Conservation (phyloP, 2,797 vertebrate genomes). For the Hozukius guyotensis region DNA sequence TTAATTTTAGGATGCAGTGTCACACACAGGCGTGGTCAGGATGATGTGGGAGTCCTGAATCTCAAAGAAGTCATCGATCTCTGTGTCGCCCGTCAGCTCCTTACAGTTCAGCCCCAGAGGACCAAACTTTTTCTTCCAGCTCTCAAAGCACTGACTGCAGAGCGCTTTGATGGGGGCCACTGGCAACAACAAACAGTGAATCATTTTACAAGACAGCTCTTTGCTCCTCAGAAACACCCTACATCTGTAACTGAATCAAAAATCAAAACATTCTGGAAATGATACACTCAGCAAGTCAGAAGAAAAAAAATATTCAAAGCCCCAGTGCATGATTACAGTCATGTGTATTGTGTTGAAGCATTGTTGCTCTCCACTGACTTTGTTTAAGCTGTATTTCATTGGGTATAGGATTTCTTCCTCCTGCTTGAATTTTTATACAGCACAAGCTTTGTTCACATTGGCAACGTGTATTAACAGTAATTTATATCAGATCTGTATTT, state of each 20-base stretch:
- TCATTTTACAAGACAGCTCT: not conserved
- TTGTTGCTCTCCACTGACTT: not conserved
- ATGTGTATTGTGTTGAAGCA: constrained; percentile 1
- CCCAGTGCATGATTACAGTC: not conserved
- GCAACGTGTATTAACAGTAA: not conserved
- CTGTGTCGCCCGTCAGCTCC: constrained; percentile 96
- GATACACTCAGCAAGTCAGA: not conserved
- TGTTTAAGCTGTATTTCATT: not conserved
- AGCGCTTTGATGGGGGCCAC: constrained; percentile 99
- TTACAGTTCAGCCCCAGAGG: constrained; percentile 93
- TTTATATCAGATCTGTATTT: not conserved
- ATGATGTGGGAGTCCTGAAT: constrained; percentile 96
- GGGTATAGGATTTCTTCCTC: not conserved
- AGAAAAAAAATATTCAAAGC: not conserved
- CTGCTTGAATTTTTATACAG: not conserved
- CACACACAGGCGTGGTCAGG: constrained; percentile 95
- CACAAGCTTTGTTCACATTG: constrained; percentile 3
- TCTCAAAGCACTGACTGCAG: constrained; percentile 94
- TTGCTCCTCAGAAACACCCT: not conserved
- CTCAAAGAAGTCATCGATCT: constrained; percentile 97
- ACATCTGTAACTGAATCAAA: constrained; percentile 4
- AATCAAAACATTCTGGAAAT: constrained; percentile 1
- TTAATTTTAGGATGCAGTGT: constrained; percentile 11
- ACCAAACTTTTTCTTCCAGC: constrained; percentile 96
- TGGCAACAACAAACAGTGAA: constrained; percentile 64